Evolutionary conservation across 2,797 vertebrate species (phyloP).

Genomic region (Carapus acus): DNA sequence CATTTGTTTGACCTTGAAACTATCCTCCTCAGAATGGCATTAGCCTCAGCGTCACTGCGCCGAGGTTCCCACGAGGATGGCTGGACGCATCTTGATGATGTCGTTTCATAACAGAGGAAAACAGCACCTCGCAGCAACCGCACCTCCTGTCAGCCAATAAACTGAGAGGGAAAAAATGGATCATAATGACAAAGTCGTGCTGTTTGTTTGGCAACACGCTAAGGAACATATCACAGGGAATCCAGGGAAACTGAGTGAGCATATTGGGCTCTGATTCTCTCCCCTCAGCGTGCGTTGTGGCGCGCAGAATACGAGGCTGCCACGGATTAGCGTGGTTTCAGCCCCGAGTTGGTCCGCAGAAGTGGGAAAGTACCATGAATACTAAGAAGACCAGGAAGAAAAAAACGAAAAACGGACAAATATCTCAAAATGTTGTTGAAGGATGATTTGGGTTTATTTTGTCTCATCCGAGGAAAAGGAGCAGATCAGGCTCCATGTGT

Average conservation of each 20-base stretch:
- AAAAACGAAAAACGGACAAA: too few relatives aligned
- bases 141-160: slow-evolving; percentile 15
- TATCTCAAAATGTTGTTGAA: too few relatives aligned
- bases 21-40: slow-evolving; percentile 4
- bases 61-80: slow-evolving; percentile 33
- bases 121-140: slow-evolving; percentile 44
- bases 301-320: slow-evolving; percentile 20
- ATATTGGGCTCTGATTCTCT: slow-evolving; percentile 39
- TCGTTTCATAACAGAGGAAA: slow-evolving; percentile 49
- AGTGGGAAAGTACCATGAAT: too few relatives aligned
- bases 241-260: slow-evolving; percentile 64
- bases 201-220: slow-evolving; percentile 51
- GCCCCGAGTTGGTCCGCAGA: slow-evolving; percentile 13
- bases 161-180: slow-evolving; percentile 28
- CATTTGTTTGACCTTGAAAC: slow-evolving; percentile 49
- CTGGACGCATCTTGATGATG: slow-evolving; percentile 41
- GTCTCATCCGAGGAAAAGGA: too few relatives aligned
- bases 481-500: too few relatives aligned
- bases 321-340: slow-evolving; percentile 17
- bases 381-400: too few relatives aligned
- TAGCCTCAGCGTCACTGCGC: slow-evolving; percentile 28
- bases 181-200: slow-evolving; percentile 56
- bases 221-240: slow-evolving; percentile 63
- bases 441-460: too few relatives aligned
- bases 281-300: slow-evolving; percentile 17